Base-by-base conservation (phyloP, 2,797 vertebrate genomes). In the Galago senegalensis region DNA sequence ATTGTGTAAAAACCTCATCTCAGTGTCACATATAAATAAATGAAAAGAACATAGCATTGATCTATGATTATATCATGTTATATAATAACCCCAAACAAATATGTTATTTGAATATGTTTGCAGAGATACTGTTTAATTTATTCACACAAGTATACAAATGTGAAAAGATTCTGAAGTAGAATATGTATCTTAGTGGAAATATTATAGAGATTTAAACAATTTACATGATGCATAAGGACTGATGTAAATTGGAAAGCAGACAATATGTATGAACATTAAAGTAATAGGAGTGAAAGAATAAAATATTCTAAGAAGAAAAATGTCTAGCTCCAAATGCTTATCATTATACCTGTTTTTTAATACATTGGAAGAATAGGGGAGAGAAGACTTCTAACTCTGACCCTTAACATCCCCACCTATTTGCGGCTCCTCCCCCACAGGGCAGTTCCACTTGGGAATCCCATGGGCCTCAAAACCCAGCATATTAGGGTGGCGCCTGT, bases 1-100 rank as follows among this genome's bases (percentile, higher is more conserved):
- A 95, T 94, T 91, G 43, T 94, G 73, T 72, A 89, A 93, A 93
- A 93, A 37, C 56, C 29, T 65, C 75, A 56, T 84, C 53, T 85
- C 2, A 5, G n/a, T 43, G 37, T 95, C 77, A 92, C 16, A 82
- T 90, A 65, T 69, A 81, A 91, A 81, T 43, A 77, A 86, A 67
- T 72, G 31, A 23, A 92, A 73, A 91, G 63, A 84, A 27, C 37
- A 46, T 7, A 70, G 58, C n/a, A 92, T 58, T 34, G 25, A 58
- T 34, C 60, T 58, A 8, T 60, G 84, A 83, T 46, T 63, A 49
- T 89, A 93, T 93, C 17, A 4, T 93, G 49, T 81, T 89, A 43
- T 0, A 2, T 77, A 76, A 75, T n/a, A 80, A 34, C 49, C 29
- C 11, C 3, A 34, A 87, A 80, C 37, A 89, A 77, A 70, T 23